A percentile compares a stretch with the other conserved stretches of the same genome.
phyloP scores from a whole-genome alignment of 1,140 invertebrate species.

The Oedothorax gibbosus region DNA sequence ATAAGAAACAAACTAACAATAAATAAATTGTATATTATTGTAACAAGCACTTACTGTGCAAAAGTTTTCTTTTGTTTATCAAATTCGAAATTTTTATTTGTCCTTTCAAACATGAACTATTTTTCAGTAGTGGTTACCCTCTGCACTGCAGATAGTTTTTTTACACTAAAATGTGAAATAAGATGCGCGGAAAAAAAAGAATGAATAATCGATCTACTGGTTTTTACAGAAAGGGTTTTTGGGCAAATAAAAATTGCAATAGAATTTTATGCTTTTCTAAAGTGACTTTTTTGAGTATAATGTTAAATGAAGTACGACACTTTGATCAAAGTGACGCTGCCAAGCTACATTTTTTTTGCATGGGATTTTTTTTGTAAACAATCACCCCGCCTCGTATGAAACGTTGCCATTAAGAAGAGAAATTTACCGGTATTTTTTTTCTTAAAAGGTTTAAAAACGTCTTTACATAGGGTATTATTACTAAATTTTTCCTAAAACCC shows the following conservation, averaged over 20 bases:
- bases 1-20: not conserved
- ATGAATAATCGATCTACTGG: not conserved
- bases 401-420: slow-evolving; percentile 17
- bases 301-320: slow-evolving; percentile 13
- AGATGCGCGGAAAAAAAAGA: slow-evolving; percentile 39
- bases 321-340: slow-evolving; percentile 42
- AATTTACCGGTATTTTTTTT: too few relatives aligned
- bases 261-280: not conserved
- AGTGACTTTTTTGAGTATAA: slow-evolving; percentile 17
- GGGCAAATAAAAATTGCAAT: not conserved
- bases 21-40: not conserved
- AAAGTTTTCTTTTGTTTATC: not conserved
- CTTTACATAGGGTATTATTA: too few relatives aligned
- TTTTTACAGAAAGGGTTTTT: slow-evolving; percentile 1
- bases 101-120: slow-evolving; percentile 33
- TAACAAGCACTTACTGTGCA: not conserved
- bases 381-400: slow-evolving; percentile 42
- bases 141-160: slow-evolving; percentile 48
- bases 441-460: too few relatives aligned
- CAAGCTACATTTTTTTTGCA: slow-evolving; percentile 54
- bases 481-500: too few relatives aligned
- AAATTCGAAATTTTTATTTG: not conserved
- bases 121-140: slow-evolving; percentile 41
- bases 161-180: slow-evolving; percentile 21
- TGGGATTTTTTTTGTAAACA: slow-evolving; percentile 54